Evolutionary conservation across 2,888 invertebrate genomes (phyloP).

Genomic region (Oligia latruncula): DNA sequence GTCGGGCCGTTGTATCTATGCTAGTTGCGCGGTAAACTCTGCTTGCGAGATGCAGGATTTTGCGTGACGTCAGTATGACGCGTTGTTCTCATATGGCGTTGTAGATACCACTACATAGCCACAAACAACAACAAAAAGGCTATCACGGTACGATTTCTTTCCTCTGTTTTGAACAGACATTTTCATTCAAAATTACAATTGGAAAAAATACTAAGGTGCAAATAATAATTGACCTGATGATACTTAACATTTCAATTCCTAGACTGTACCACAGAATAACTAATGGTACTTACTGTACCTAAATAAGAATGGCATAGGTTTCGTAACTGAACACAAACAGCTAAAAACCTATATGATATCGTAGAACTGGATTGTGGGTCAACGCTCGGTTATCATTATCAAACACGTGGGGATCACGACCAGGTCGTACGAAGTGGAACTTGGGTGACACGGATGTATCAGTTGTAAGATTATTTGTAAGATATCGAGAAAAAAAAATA

Average conservation of each 20-base stretch:
- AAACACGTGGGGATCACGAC: conserved; percentile 40
- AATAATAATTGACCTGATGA: background rate
- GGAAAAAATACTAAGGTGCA: background rate
- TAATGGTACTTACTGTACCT: too few relatives aligned
- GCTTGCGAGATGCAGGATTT: too few relatives aligned
- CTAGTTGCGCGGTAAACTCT: too few relatives aligned
- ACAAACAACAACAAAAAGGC: background rate
- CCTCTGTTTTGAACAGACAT: background rate
- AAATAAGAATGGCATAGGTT: background rate
- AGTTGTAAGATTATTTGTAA: background rate
- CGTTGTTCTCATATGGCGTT: too few relatives aligned
- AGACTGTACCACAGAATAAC: background rate
- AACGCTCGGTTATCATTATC: conserved; percentile 33
- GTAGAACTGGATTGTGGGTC: conserved; percentile 14
- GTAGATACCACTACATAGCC: too few relatives aligned
- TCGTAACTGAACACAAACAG: conserved; percentile 3
- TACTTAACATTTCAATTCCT: background rate
- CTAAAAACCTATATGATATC: conserved; percentile 14
- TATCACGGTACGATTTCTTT: background rate
- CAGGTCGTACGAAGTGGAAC: conserved; percentile 32
- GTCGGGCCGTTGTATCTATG: too few relatives aligned
- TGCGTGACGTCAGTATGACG: too few relatives aligned
- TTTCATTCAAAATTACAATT: background rate
- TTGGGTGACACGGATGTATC: conserved; percentile 25
- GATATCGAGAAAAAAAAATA: too few relatives aligned